Percentiles rank a stretch among this genome's conserved stretches.
Conservation (phyloP, 2,888 invertebrate species). For the Kryphioiulus occultus region DNA sequence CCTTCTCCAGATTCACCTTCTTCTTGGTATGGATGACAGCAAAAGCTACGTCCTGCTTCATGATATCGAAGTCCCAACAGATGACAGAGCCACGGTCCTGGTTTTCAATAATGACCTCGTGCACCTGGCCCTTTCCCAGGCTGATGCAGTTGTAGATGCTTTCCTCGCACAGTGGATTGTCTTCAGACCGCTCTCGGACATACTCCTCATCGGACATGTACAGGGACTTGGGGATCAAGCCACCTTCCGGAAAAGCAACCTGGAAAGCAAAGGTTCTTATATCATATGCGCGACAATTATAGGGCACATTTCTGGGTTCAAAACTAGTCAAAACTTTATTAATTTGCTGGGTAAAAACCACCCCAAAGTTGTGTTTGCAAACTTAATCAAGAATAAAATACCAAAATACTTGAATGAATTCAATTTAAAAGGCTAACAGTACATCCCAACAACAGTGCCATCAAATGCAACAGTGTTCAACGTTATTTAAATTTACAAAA, state of each 20-base stretch:
- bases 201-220: conserved; percentile 72
- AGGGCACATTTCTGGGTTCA: no score
- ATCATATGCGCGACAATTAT: no score
- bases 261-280: not conserved
- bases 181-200: conserved; percentile 58
- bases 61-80: conserved; percentile 96
- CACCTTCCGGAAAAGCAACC: conserved; percentile 76
- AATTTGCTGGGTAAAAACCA: no score
- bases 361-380: no score
- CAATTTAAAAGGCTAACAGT: no score
- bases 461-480: no score
- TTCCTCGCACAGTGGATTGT: conserved; percentile 68
- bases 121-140: conserved; percentile 69
- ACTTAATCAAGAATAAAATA: no score
- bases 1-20: conserved; percentile 54
- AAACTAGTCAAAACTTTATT: no score
- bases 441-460: no score
- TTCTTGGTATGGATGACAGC: conserved; percentile 70
- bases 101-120: conserved; percentile 72
- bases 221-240: conserved; percentile 84
- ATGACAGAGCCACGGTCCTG: conserved; percentile 86
- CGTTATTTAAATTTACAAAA: no score
- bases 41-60: conserved; percentile 87
- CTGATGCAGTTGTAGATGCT: conserved; percentile 76
- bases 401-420: no score